Evolutionary conservation across 2,113 vertebrate genomes (phyloP), one percentile per base, ranked within the genome.

Genomic region (Accipiter virgatus): DNA sequence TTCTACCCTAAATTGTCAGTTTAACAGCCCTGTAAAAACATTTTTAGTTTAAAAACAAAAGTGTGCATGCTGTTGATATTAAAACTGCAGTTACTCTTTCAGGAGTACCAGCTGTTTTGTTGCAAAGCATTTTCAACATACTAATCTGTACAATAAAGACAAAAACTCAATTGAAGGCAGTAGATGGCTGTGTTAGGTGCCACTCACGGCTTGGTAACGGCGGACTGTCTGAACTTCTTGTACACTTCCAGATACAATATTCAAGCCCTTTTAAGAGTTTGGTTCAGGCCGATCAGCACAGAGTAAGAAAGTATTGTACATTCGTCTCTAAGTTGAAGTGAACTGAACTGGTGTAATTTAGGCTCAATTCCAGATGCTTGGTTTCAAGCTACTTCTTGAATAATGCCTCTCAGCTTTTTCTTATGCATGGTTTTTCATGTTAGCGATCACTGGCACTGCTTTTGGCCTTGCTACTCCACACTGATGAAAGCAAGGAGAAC

Each of bases 1-100:
- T 80, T 93, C 97, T 97, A 97, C 88, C 94, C 97, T 96, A 97
- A 95, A 90, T 22, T 90, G 87, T 97, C 96, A 97, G 92, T 97
- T 97, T 90, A 95, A 86, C 92, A 94, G 88, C 93, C 96, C 96
- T 95, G 79, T 89, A 94, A 93, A 96, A 94, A 94, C 81, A 95
- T 88, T 91, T 90, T 94, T 90, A 93, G 95, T 84, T 96, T 73
- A 89, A 80, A 90, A 96, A 95, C 91, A 80, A 25, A 93, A 55
- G 26, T 93, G 95, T 93, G 70, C 92, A 97, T 97, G 96, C 96
- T 96, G 58, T 83, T 53, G 77, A 95, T 94, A 90, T 78, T 96
- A 96, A 95, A 92, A 95, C 93, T 84, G 84, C 93, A 94, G 95
- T 82, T 89, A 91, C 95, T 65, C 94, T 95, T 86, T 84, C 67